A percentile compares a stretch with the other conserved stretches of the same genome.
These are phyloP conservation scores for Euschistus heros DNA, from an alignment of 1,140 invertebrate genomes.

Conservation along the genomic window DNA sequence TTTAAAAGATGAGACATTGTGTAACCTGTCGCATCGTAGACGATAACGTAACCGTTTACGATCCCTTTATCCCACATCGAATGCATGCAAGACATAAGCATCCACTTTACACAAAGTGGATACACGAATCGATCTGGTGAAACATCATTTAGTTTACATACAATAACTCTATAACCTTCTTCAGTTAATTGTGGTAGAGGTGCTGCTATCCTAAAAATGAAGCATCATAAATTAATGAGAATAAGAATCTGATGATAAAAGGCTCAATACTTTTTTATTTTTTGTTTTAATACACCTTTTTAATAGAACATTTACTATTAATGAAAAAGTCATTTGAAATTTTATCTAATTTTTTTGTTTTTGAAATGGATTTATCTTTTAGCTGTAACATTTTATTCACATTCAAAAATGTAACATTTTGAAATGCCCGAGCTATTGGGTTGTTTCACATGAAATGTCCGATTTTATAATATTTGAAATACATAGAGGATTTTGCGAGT, in stretches of 20 bases:
- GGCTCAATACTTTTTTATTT: background rate
- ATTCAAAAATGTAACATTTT: no score
- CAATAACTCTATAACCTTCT: slow-evolving; percentile 29
- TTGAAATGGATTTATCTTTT: no score
- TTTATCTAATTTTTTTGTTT: no score
- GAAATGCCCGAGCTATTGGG: no score
- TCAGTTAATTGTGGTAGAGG: slow-evolving; percentile 25
- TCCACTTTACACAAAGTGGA: slow-evolving; percentile 34
- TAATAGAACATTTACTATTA: no score
- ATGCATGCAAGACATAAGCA: slow-evolving; percentile 28
- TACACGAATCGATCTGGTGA: slow-evolving; percentile 47
- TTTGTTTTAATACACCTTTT: background rate
- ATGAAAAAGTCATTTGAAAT: no score
- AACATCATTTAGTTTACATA: slow-evolving; percentile 27
- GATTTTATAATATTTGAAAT: no score
- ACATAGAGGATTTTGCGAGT: no score
- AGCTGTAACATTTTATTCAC: no score
- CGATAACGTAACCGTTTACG: slow-evolving; percentile 28
- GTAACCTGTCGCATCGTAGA: slow-evolving; percentile 30
- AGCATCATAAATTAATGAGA: background rate
- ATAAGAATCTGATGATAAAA: background rate
- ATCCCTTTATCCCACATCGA: slow-evolving; percentile 27
- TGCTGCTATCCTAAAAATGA: slow-evolving; percentile 25
- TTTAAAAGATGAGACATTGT: slow-evolving; percentile 28
- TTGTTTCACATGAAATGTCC: no score